Percentiles rank a stretch among this genome's conserved stretches.
These are phyloP conservation scores for Macquaria australasica DNA, from an alignment of 2,113 vertebrate genomes.

Conservation along the genomic window DNA sequence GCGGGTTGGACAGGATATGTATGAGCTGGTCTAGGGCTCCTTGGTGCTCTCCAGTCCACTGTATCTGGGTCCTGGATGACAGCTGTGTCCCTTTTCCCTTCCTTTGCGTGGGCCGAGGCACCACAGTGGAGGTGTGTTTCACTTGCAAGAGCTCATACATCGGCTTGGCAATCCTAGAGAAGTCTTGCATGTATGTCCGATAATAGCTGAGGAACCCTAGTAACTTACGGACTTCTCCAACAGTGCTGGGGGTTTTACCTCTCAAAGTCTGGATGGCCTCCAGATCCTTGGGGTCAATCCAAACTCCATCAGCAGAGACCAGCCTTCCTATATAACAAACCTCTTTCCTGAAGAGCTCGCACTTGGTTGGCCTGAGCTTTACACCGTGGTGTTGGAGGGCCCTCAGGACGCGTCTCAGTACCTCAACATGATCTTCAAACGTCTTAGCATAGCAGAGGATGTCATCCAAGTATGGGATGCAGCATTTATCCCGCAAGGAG, in stretches of 20 bases:
- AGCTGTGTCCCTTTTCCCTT: neutral
- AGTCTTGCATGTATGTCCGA: neutral
- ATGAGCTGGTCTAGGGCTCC: neutral
- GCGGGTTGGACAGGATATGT: neutral
- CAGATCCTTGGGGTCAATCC: neutral
- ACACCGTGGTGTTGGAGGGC: neutral
- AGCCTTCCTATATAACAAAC: neutral
- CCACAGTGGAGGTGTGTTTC: too few species aligned
- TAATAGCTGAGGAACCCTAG: constrained; percentile 17
- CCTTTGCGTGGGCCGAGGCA: neutral
- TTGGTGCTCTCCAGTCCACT: neutral
- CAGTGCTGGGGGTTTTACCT: neutral
- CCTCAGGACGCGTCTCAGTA: neutral
- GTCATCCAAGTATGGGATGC: constrained; percentile 19
- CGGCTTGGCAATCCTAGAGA: neutral
- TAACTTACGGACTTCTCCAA: neutral
- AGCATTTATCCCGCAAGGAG: neutral
- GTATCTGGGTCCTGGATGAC: neutral
- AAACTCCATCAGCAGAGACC: neutral
- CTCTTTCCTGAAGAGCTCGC: neutral
- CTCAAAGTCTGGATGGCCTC: neutral
- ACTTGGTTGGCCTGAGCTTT: constrained; percentile 10
- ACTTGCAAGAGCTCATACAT: constrained; percentile 22
- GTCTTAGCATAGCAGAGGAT: neutral
- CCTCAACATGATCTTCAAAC: constrained; percentile 3